Conservation (phyloP, 2,888 invertebrate species). For the Liopterus haemorrhoidalis region DNA sequence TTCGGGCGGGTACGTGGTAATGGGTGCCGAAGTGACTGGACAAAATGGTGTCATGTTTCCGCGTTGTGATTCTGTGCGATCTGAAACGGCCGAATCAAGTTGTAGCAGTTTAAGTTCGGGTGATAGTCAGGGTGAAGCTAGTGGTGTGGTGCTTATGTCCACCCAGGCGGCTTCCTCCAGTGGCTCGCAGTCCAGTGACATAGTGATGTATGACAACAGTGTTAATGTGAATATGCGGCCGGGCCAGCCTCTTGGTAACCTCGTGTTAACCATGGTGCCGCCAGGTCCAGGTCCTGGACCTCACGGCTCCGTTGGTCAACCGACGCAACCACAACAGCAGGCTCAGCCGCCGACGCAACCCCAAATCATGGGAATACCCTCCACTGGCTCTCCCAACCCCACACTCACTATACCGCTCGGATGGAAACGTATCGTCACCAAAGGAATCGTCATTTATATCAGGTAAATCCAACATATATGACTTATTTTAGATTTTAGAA, state of each 20-base stretch:
- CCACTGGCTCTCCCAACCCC: slow-evolving; percentile 31
- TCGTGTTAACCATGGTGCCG: slow-evolving; percentile 42
- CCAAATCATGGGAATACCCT: slow-evolving; percentile 40
- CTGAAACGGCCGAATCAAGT: slow-evolving; percentile 56
- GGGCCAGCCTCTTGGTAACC: slow-evolving; percentile 36
- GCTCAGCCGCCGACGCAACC: slow-evolving; percentile 37
- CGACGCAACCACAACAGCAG: slow-evolving; percentile 25
- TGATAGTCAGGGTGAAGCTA: slow-evolving; percentile 37
- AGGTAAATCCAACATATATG: slow-evolving; percentile 58
- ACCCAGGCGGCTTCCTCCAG: slow-evolving; percentile 3
- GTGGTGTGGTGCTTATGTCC: slow-evolving; percentile 30
- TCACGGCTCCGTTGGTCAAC: slow-evolving; percentile 28
- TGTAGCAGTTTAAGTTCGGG: slow-evolving; percentile 51
- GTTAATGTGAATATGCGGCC: slow-evolving; percentile 42
- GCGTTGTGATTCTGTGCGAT: slow-evolving; percentile 54
- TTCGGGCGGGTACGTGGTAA: slow-evolving; percentile 40
- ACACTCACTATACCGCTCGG: slow-evolving; percentile 61
- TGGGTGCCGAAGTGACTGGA: slow-evolving; percentile 41
- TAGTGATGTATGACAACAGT: slow-evolving; percentile 46
- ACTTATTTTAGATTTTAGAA: background rate
- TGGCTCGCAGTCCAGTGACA: slow-evolving; percentile 11
- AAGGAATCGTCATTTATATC: slow-evolving; percentile 69
- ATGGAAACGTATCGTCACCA: slow-evolving; percentile 68
- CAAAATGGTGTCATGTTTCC: slow-evolving; percentile 27
- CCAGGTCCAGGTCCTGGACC: slow-evolving; percentile 30